phyloP scores from a whole-genome alignment of 2,113 vertebrate genomes.

The Proterorhinus semilunaris region DNA sequence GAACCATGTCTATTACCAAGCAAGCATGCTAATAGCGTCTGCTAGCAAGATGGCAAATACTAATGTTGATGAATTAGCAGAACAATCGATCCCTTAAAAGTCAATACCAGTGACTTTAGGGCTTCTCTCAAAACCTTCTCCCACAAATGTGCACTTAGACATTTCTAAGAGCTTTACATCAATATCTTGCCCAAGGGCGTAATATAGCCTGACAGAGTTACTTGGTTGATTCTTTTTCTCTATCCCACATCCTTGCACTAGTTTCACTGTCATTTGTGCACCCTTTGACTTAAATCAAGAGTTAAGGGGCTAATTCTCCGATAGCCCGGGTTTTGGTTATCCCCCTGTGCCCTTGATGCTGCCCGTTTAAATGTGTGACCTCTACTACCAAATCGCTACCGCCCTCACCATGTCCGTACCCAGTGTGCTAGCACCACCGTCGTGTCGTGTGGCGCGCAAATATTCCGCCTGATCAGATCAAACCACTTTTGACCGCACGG shows the following conservation, averaged over 20 bases:
- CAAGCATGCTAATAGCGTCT: no score
- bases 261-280: conserved; percentile 40
- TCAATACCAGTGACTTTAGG: no score
- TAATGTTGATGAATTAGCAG: no score
- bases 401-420: conserved; percentile 12
- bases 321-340: conserved; percentile 46
- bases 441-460: conserved; percentile 18
- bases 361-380: background rate
- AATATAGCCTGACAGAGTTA: no score
- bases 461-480: conserved; percentile 46
- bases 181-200: no score
- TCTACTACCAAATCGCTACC: conserved; percentile 15
- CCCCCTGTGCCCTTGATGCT: conserved; percentile 40
- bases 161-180: no score
- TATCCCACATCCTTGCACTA: background rate
- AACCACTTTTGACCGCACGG: conserved; percentile 46
- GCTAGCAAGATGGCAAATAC: no score
- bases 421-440: conserved; percentile 27
- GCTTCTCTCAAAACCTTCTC: no score
- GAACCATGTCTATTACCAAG: no score
- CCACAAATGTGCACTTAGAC: no score
- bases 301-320: conserved; percentile 16
- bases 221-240: no score
- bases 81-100: no score
- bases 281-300: background rate